Evolutionary conservation across 1,140 invertebrate genomes (phyloP), one percentile per base, ranked within the genome.

Genomic region (Aphaenogaster floridana): DNA sequence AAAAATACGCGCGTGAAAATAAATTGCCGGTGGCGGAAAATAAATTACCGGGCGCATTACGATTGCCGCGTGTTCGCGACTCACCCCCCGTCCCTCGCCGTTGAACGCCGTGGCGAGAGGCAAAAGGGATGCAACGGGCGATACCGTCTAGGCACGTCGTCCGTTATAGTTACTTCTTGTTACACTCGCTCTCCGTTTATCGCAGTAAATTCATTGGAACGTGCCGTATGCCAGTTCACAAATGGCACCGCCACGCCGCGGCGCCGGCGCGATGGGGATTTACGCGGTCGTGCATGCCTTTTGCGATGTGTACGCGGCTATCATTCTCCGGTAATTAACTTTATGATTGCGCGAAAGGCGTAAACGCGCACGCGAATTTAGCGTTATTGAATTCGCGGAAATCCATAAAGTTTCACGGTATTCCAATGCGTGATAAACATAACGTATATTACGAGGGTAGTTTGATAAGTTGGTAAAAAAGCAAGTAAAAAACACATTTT

Each of bases 201-300:
- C 66, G 79, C 66, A 81, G 79, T 81, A 81, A 81, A 81, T 81
- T 81, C 79, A 81, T 81, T 81, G 79, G 50, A 81, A 81, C 79
- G 79, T 71, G 79, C 66, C 15, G 50, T 72, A 59, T 81, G 79
- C 79, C 66, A 17, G 36, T 71, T 71, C 66, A 72, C 79, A 45
- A 72, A 81, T 81, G 50, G 66, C 39, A 71, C 66, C 54, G 45
- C 54, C 69, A 81, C 50, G 15, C 66, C 54, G 45, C 54, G 54
- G 72, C 50, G 15, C 34, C 2, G 36, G 36, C 21, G 36, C 78
- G 36, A 81, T 81, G 50, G 79, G 50, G 50, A 81, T 81, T 81
- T 72, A 81, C 50, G 52, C 39, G 66, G 50, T 57, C 79, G 50
- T 39, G 36, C 50, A 39, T 71, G 66, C 79, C 54, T 45, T 69